A percentile compares a stretch with the other conserved stretches of the same genome.
Evolutionary conservation across 2,888 invertebrate genomes (phyloP).

Genomic region (Pollenia labialis): DNA sequence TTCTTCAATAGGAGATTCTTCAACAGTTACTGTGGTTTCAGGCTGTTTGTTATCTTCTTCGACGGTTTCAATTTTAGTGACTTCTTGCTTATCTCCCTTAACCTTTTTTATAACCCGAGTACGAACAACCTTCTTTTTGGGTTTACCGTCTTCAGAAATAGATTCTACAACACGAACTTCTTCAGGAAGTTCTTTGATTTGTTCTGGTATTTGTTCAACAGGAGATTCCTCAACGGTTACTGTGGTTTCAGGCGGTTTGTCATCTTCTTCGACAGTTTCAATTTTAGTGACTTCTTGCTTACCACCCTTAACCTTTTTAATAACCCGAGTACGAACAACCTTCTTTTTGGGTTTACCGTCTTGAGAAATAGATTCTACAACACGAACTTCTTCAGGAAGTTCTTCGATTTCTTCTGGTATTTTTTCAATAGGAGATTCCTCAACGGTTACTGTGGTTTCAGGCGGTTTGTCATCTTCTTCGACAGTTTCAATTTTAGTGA

Average conservation of each 20-base stretch:
- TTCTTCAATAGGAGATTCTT: slow-evolving; percentile 51
- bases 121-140: slow-evolving; percentile 54
- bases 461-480: slow-evolving; percentile 66
- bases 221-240: slow-evolving; percentile 57
- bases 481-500: slow-evolving; percentile 61
- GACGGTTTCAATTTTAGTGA: slow-evolving; percentile 66
- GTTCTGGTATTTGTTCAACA: slow-evolving; percentile 38
- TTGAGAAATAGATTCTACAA: slow-evolving; percentile 50
- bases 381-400: slow-evolving; percentile 58
- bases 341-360: slow-evolving; percentile 58
- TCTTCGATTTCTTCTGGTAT: slow-evolving; percentile 40
- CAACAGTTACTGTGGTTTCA: slow-evolving; percentile 62
- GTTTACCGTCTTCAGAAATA: slow-evolving; percentile 61
- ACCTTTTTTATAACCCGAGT: slow-evolving; percentile 65
- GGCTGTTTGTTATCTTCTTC: slow-evolving; percentile 67
- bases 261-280: slow-evolving; percentile 63
- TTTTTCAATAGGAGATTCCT: slow-evolving; percentile 47
- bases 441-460: slow-evolving; percentile 59
- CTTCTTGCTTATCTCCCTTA: slow-evolving; percentile 65
- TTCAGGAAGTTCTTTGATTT: slow-evolving; percentile 58
- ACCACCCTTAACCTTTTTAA: slow-evolving; percentile 58
- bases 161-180: slow-evolving; percentile 56
- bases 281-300: slow-evolving; percentile 67
- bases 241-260: slow-evolving; percentile 63
- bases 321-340: slow-evolving; percentile 55